Percentiles rank a stretch among this genome's conserved stretches.
phyloP scores from a whole-genome alignment of 2,797 vertebrate genomes.

The Crenichthys baileyi region DNA sequence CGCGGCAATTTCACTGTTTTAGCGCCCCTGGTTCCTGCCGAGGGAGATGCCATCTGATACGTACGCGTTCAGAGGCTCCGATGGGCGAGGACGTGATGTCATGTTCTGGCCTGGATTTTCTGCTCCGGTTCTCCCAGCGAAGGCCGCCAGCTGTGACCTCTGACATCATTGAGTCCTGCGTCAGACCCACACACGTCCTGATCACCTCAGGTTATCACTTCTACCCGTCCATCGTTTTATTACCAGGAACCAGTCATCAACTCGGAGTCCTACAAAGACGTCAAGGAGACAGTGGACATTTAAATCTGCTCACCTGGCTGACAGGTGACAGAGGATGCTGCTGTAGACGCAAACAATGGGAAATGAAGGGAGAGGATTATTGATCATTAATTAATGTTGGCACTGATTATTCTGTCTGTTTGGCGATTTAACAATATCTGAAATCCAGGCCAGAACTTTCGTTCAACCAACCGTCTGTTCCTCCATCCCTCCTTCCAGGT shows the following conservation, averaged over 20 bases:
- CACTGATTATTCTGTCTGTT: no score
- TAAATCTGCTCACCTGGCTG: not conserved
- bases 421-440: not conserved
- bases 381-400: no score
- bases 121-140: conserved; percentile 49
- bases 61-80: not conserved
- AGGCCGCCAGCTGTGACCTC: conserved; percentile 32
- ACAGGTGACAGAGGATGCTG: no score
- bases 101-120: conserved; percentile 28
- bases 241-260: not conserved
- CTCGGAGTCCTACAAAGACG: not conserved
- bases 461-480: not conserved
- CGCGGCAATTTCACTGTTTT: conserved; percentile 13
- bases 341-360: no score
- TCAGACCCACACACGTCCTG: not conserved
- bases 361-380: no score
- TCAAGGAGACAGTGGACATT: not conserved
- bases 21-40: conserved; percentile 10
- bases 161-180: conserved; percentile 22
- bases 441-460: not conserved
- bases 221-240: no score
- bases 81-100: not conserved
- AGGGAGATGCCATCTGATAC: conserved; percentile 4
- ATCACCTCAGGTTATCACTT: not conserved
- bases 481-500: no score